phyloP scores from a whole-genome alignment of 1,140 invertebrate species.

The Phortica variegata region DNA sequence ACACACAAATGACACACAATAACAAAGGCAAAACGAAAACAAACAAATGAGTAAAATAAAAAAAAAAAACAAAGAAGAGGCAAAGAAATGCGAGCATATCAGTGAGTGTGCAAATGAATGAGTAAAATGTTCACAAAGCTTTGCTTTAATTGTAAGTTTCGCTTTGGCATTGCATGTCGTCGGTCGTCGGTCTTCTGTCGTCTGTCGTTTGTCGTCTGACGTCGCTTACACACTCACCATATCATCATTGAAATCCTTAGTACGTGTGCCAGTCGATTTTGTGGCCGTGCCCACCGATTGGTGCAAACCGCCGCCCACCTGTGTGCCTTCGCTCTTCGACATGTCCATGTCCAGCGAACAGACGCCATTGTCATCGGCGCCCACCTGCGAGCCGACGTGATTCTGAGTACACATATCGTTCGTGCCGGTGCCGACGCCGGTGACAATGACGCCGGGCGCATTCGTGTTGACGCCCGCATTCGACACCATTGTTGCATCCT shows the following conservation, averaged over 20 bases:
- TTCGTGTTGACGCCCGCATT: conserved; percentile 62
- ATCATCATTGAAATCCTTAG: conserved; percentile 53
- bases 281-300: conserved; percentile 56
- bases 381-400: conserved; percentile 56
- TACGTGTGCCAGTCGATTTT: conserved; percentile 65
- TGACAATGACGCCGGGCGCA: conserved; percentile 40
- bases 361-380: conserved; percentile 42
- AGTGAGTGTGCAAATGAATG: conserved; percentile 3
- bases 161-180: background rate
- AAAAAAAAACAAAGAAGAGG: conserved; percentile 1
- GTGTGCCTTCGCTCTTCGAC: conserved; percentile 77
- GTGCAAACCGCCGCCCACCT: conserved; percentile 71
- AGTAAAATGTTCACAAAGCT: too few species aligned
- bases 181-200: background rate
- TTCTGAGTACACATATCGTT: conserved; percentile 60
- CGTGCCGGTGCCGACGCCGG: conserved; percentile 38
- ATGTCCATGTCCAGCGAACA: conserved; percentile 58
- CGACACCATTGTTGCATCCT: conserved; percentile 61
- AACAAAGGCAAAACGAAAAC: conserved; percentile 1
- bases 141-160: background rate
- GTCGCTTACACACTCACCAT: conserved; percentile 37
- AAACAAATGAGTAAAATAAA: conserved; percentile 8
- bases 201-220: background rate
- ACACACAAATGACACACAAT: too few species aligned
- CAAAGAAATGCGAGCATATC: conserved; percentile 5